A percentile compares a stretch with the other conserved stretches of the same genome.
These are phyloP conservation scores for Thripadectes ignobilis DNA, from an alignment of 2,797 vertebrate genomes.

Conservation along the genomic window DNA sequence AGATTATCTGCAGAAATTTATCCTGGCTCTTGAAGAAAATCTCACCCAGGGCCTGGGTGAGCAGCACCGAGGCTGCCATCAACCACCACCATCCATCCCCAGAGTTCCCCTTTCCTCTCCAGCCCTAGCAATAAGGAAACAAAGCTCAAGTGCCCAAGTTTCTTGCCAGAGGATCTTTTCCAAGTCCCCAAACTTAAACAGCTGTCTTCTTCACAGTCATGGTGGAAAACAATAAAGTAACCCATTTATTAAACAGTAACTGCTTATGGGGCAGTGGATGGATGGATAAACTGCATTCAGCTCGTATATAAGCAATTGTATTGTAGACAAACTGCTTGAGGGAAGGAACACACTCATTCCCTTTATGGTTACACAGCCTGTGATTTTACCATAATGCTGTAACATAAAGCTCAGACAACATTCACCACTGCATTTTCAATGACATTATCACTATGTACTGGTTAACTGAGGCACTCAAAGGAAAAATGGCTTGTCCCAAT, in stretches of 20 bases:
- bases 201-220: not conserved
- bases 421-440: not conserved
- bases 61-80: not conserved
- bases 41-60: not conserved
- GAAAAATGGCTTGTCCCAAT: not conserved
- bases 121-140: not conserved
- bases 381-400: not conserved
- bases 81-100: not conserved
- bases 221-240: not conserved
- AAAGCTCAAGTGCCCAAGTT: not conserved
- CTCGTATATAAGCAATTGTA: not conserved
- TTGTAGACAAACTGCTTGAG: not conserved
- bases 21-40: not conserved
- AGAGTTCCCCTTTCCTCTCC: not conserved
- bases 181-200: not conserved
- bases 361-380: not conserved
- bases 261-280: not conserved
- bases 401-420: conserved; percentile 16
- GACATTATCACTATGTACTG: not conserved
- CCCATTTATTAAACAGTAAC: not conserved
- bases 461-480: not conserved
- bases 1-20: not conserved
- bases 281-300: not conserved
- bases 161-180: not conserved
- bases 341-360: conserved; percentile 1